Conservation (phyloP, 1,140 invertebrate genomes). For the Anagrus nilaparvatae region DNA sequence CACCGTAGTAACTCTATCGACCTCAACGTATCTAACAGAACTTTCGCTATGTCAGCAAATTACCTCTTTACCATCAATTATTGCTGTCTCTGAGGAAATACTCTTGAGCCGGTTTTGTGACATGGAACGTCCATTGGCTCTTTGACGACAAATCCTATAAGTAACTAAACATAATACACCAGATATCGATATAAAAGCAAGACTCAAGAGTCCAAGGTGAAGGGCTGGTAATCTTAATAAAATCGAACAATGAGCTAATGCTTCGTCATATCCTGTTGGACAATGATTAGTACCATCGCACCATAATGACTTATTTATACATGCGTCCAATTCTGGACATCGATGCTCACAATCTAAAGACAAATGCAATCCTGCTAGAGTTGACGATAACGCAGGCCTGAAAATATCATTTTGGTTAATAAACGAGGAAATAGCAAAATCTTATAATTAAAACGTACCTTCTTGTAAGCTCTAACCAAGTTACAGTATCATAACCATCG, state of each 20-base stretch:
- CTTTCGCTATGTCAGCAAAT: conserved; percentile 89
- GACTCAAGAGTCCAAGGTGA: conserved; percentile 49
- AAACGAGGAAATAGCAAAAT: conserved; percentile 1
- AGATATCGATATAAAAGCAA: conserved; percentile 33
- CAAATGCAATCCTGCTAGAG: conserved; percentile 47
- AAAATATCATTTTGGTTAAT: conserved; percentile 13
- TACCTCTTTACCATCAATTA: conserved; percentile 74
- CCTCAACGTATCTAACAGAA: conserved; percentile 83
- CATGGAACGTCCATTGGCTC: conserved; percentile 48
- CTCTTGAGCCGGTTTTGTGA: conserved; percentile 66
- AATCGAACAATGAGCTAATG: conserved; percentile 66
- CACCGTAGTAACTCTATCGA: conserved; percentile 80
- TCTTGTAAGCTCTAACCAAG: conserved; percentile 73
- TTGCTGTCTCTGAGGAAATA: conserved; percentile 64
- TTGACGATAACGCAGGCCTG: conserved; percentile 34
- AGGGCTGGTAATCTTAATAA: conserved; percentile 61
- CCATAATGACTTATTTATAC: conserved; percentile 79
- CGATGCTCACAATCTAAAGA: conserved; percentile 64
- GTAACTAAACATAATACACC: conserved; percentile 39
- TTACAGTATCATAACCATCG: conserved; percentile 60
- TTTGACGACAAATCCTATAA: conserved; percentile 52
- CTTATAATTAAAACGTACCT: conserved; percentile 37
- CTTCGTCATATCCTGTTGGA: conserved; percentile 79
- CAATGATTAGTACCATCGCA: conserved; percentile 78
- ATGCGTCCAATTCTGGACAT: conserved; percentile 78